Percentiles rank a stretch among this genome's conserved stretches.
These are phyloP conservation scores for Papilio machaon DNA, from an alignment of 1,140 invertebrate genomes.

Conservation along the genomic window DNA sequence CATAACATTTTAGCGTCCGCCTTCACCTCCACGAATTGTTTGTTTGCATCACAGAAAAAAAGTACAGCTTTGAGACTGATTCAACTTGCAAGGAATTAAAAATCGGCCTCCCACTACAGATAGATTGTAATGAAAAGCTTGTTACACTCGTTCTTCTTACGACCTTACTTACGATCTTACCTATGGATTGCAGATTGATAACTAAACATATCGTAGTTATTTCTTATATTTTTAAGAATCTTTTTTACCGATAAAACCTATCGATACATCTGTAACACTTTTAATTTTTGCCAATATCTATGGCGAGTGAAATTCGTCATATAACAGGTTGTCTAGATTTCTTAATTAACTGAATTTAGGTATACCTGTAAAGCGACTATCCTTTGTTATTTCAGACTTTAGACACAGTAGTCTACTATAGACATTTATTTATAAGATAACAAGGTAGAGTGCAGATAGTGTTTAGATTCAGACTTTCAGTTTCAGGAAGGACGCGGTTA, in stretches of 20 bases:
- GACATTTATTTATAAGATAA: neutral
- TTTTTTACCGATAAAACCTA: too few relatives aligned
- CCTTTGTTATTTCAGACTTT: neutral
- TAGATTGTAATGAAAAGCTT: neutral
- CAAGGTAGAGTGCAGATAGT: neutral
- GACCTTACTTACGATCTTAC: neutral
- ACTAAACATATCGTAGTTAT: too few relatives aligned
- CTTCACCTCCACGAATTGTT: constrained; percentile 43
- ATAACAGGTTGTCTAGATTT: too few relatives aligned
- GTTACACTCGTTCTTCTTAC: neutral
- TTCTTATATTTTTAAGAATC: too few relatives aligned
- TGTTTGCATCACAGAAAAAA: constrained; percentile 24
- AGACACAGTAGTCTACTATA: neutral
- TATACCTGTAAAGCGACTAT: neutral
- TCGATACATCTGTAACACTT: too few relatives aligned
- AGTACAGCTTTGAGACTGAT: neutral
- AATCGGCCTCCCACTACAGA: neutral
- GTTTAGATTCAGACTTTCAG: constrained; percentile 24
- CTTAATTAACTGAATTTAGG: neutral
- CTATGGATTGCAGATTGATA: too few relatives aligned
- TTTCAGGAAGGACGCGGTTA: constrained; percentile 47
- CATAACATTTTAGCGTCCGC: constrained; percentile 52
- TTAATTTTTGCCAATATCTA: too few relatives aligned
- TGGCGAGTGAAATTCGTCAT: too few relatives aligned
- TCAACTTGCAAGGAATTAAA: neutral